Conservation (phyloP, 1,140 invertebrate species). For the Grapholita molesta region DNA sequence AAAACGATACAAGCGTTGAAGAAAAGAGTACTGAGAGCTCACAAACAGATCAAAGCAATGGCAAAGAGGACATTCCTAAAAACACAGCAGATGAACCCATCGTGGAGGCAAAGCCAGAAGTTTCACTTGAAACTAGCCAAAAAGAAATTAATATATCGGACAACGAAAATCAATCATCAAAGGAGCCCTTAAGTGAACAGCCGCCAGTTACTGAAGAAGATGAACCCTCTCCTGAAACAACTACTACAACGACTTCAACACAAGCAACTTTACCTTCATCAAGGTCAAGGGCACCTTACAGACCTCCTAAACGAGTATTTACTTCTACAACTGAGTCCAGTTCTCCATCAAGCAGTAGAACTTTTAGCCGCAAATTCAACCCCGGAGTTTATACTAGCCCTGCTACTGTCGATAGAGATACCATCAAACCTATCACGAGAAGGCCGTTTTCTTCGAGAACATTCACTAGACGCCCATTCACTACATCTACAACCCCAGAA, state of each 20-base stretch:
- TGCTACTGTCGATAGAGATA: constrained; percentile 52
- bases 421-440: constrained; percentile 35
- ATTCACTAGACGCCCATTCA: constrained; percentile 55
- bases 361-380: constrained; percentile 74
- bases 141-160: constrained; percentile 30
- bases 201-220: constrained; percentile 26
- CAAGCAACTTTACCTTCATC: constrained; percentile 38
- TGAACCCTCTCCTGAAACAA: constrained; percentile 38
- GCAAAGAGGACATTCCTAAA: constrained; percentile 7
- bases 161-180: constrained; percentile 24
- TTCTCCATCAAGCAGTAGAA: constrained; percentile 59
- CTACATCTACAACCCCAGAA: constrained; percentile 55
- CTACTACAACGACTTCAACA: constrained; percentile 52
- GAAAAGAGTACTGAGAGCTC: not conserved
- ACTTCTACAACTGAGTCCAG: constrained; percentile 67
- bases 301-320: constrained; percentile 63
- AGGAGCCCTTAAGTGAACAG: constrained; percentile 25
- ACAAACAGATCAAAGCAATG: not conserved
- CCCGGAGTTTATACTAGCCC: constrained; percentile 72
- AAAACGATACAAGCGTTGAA: constrained; percentile 23
- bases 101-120: constrained; percentile 17
- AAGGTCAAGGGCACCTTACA: constrained; percentile 61
- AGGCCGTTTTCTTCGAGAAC: constrained; percentile 24
- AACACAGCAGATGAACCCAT: constrained; percentile 4
- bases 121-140: constrained; percentile 24